Evolutionary conservation across 2,113 vertebrate species (phyloP).

Genomic region (Solea solea): DNA sequence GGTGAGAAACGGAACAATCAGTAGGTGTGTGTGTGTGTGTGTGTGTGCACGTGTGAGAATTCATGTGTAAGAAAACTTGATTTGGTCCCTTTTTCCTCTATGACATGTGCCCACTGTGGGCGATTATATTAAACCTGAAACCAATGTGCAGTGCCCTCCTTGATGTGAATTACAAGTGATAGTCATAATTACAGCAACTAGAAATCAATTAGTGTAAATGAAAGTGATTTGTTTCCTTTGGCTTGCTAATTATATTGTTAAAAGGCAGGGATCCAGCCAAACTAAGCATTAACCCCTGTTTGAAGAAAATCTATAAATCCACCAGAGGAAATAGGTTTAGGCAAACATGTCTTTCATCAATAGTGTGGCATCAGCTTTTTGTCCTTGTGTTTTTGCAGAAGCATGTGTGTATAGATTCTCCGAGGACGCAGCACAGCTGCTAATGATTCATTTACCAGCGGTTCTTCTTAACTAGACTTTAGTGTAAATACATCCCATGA

Average conservation of each 20-base stretch:
- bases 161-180: slow-evolving; percentile 69
- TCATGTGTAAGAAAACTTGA: slow-evolving; percentile 3
- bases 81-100: slow-evolving; percentile 18
- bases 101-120: slow-evolving; percentile 32
- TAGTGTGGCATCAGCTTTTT: slow-evolving; percentile 38
- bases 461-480: slow-evolving; percentile 28
- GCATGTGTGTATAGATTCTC: slow-evolving; percentile 36
- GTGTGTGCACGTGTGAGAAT: neutral
- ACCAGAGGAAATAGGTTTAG: slow-evolving; percentile 61
- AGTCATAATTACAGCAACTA: slow-evolving; percentile 75
- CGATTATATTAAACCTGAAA: slow-evolving; percentile 61
- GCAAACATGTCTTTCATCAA: slow-evolving; percentile 58
- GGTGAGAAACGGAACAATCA: slow-evolving; percentile 61
- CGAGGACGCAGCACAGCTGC: slow-evolving; percentile 18
- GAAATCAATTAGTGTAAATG: slow-evolving; percentile 77
- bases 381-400: slow-evolving; percentile 4
- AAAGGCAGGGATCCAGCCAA: slow-evolving; percentile 58
- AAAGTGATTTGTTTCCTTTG: slow-evolving; percentile 69
- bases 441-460: slow-evolving; percentile 30
- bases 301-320: slow-evolving; percentile 65
- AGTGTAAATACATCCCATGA: slow-evolving; percentile 5
- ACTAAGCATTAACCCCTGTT: slow-evolving; percentile 64
- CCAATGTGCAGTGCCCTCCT: slow-evolving; percentile 35
- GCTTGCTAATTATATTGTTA: slow-evolving; percentile 72
- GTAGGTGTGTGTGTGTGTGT: slow-evolving; percentile 17